Evolutionary conservation across 2,888 invertebrate species (phyloP), one percentile per base, ranked within the genome.

Genomic region (Phortica okadai): DNA sequence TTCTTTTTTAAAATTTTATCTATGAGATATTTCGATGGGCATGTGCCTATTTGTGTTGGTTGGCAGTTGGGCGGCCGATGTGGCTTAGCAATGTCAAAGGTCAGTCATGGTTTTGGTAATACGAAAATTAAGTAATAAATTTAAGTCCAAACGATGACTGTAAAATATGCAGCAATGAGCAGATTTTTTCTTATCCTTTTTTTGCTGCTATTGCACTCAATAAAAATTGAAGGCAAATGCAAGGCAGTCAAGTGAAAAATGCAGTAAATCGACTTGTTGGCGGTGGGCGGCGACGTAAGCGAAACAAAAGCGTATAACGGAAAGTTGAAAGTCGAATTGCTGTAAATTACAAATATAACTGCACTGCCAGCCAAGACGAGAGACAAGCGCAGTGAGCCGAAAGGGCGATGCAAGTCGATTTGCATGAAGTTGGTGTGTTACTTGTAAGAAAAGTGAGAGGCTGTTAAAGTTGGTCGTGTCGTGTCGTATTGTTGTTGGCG

Each of bases 81-180:
- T 7, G n/a, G 44, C 25, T 44, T 11, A 42, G 56, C 56, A 73
- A 33, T 50, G 50, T 14, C 8, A 11, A 50, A 50, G 50, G 50
- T 14, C 50, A 14, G 50, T 50, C 50, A 41, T 64, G 64, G 64
- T 45, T n/a, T 45, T 16, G 69, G 69, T 16, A 75, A 77, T 75
- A 77, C 70, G 45, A 54, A 77, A 78, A 82, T 81, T 85, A 80
- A 86, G 84, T 79, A 83, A 83, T 85, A 84, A 86, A 84, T 86
- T 81, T 77, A 45, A 45, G 16, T n/a, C 14, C 41, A 50, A 45
- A 45, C 42, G 72, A 21, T 54, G 58, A 74, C 41, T 50, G 50
- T 50, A 50, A 54, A 74, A 64, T 45, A 75, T 16, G 59, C 64
- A 56, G 64, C 11, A 76, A 41, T 44, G 69, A 59, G 42, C 44